Base-by-base conservation (phyloP, 2,797 vertebrate genomes). In the Novumbra hubbsi region DNA sequence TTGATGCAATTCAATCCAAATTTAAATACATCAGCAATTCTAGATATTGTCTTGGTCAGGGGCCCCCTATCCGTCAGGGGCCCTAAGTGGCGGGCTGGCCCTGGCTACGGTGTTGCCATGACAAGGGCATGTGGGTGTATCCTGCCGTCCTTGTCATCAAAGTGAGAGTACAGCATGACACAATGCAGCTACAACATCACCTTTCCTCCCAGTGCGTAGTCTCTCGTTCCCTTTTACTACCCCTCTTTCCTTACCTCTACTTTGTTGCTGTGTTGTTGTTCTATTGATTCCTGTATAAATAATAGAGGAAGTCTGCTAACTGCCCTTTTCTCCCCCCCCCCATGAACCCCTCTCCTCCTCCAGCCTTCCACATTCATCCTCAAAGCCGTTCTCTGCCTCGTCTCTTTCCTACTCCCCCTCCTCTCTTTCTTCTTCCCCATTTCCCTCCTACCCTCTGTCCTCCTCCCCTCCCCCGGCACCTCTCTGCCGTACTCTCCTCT, bases 281-380 rank as follows among this genome's bases (percentile, higher is more conserved):
- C 70, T 85, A 89, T 90, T 85, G 88, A 91, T 91, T 87, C 81
- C 76, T 68, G 73, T 85, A 90, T 90, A 76, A 90, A 90, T 89
- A 86, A 90, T 86, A 88, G 84, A 89, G 71, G 83, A 86, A 83
- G 76, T 83, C 67, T 60, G 83, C 78, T 81, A 88, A 88, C 78
- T 80, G 73, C 75, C 76, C 77, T 81, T 88, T 89, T 78, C 72
- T 73, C 74, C 74, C 15, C 9, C 5, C 48, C 70, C 12, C 14
- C 38, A 24, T 41, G 5, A 32, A 14, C 72, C 72, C 74, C 74
- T 65, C 30, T 32, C 55, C 2, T n/a, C 6, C 70, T 71, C 52
- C 28, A 24, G 49, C 27, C 50, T 27, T 70, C n/a, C 48, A n/a
- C 5, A 21, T 69, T 24, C 12, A 24, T 28, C 34, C 21, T 17